Evolutionary conservation across 2,113 vertebrate genomes (phyloP).

Genomic region (Zosterops pallidus): DNA sequence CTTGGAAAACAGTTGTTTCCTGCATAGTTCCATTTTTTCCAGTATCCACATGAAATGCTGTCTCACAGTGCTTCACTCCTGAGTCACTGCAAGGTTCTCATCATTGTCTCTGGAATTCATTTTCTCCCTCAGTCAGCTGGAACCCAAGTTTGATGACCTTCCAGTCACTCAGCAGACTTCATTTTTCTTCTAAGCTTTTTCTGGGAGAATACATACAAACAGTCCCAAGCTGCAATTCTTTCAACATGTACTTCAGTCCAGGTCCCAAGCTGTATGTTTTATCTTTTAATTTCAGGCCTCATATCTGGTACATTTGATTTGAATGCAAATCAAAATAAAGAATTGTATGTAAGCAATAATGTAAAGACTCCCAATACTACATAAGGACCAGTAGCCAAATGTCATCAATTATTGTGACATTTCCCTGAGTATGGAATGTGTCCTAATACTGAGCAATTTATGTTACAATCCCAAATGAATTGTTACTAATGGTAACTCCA

Average conservation of each 20-base stretch:
- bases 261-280: background rate
- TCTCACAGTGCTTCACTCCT: background rate
- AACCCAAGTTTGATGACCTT: constrained; percentile 42
- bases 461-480: constrained; percentile 30
- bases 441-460: constrained; percentile 37
- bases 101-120: constrained; percentile 41
- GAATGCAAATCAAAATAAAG: constrained; percentile 40
- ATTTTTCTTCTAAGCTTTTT: constrained; percentile 20
- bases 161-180: constrained; percentile 29
- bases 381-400: constrained; percentile 46
- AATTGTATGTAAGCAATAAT: constrained; percentile 12
- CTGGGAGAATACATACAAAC: constrained; percentile 12
- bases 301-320: background rate
- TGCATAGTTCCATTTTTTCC: background rate
- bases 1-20: background rate
- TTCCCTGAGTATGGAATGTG: constrained; percentile 32
- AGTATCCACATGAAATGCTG: background rate
- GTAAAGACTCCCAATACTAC: background rate
- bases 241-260: background rate
- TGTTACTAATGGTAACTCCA: constrained; percentile 27
- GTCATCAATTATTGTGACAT: constrained; percentile 59
- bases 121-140: constrained; percentile 37
- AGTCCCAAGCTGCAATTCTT: constrained; percentile 27
- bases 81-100: constrained; percentile 20
- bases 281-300: constrained; percentile 27